Evolutionary conservation across 2,888 invertebrate species (phyloP).

Genomic region (Leptarthrus brevirostris): DNA sequence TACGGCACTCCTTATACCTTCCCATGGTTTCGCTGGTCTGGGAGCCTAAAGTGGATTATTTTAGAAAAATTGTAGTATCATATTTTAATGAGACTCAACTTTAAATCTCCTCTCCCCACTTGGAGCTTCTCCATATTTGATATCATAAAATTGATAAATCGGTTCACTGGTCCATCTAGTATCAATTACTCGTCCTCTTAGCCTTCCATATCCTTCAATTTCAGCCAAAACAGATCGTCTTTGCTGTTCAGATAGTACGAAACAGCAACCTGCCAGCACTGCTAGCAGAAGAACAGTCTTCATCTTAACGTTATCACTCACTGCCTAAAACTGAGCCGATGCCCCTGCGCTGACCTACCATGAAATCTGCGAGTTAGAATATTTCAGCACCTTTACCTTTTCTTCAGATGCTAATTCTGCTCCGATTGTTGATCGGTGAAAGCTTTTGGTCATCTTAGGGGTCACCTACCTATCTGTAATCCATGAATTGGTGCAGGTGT

Average conservation of each 20-base stretch:
- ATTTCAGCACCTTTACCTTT: neutral
- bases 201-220: constrained; percentile 60
- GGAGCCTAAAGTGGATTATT: constrained; percentile 58
- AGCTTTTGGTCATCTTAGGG: neutral
- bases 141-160: constrained; percentile 63
- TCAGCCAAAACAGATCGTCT: constrained; percentile 39
- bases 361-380: constrained; percentile 32
- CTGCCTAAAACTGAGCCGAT: constrained; percentile 8
- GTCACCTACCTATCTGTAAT: neutral
- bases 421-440: neutral
- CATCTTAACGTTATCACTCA: constrained; percentile 17
- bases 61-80: neutral
- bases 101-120: constrained; percentile 60
- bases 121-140: constrained; percentile 63
- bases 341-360: neutral
- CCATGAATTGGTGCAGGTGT: no score
- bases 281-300: neutral
- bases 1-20: constrained; percentile 59
- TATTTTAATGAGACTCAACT: constrained; percentile 55
- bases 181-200: constrained; percentile 59
- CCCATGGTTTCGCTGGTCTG: constrained; percentile 60
- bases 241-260: neutral
- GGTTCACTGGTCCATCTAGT: constrained; percentile 61
- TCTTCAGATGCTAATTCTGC: constrained; percentile 29
- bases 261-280: neutral